Percentiles rank a stretch among this genome's conserved stretches.
Conservation (phyloP, 1,140 invertebrate genomes). For the Anastatus disparis region DNA sequence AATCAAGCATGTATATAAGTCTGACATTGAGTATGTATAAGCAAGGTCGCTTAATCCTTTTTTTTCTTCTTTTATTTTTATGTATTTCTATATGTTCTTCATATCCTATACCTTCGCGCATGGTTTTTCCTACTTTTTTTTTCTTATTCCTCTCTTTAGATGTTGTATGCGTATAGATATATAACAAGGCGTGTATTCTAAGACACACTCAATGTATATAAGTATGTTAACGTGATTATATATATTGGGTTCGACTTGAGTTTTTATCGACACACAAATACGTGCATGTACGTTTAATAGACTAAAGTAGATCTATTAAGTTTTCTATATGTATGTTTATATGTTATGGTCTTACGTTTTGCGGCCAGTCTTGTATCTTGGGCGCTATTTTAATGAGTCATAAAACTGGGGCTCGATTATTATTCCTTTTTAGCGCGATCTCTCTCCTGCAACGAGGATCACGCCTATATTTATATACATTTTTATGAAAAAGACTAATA, state of each 20-base stretch:
- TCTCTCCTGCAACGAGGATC: not conserved
- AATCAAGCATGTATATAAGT: not conserved
- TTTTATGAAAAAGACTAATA: no score
- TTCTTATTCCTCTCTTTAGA: not conserved
- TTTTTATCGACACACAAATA: no score
- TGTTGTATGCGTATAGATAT: no score
- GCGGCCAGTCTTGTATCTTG: not conserved
- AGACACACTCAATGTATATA: no score
- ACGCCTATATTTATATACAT: no score
- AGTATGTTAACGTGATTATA: not conserved
- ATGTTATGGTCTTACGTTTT: not conserved
- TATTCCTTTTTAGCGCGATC: not conserved
- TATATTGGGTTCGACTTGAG: not conserved
- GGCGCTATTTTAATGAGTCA: conserved; percentile 52
- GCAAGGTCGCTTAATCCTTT: conserved; percentile 29
- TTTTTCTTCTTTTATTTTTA: conserved; percentile 15
- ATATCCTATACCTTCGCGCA: no score
- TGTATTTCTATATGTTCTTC: no score
- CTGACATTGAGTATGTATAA: conserved; percentile 16
- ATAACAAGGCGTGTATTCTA: no score
- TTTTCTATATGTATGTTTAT: no score
- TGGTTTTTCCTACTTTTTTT: no score
- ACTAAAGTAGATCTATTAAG: no score
- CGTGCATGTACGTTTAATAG: not conserved
- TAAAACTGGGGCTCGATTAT: conserved; percentile 43